These are phyloP conservation scores for Coenonympha glycerion DNA, from an alignment of 2,888 invertebrate genomes.

Conservation along the genomic window DNA sequence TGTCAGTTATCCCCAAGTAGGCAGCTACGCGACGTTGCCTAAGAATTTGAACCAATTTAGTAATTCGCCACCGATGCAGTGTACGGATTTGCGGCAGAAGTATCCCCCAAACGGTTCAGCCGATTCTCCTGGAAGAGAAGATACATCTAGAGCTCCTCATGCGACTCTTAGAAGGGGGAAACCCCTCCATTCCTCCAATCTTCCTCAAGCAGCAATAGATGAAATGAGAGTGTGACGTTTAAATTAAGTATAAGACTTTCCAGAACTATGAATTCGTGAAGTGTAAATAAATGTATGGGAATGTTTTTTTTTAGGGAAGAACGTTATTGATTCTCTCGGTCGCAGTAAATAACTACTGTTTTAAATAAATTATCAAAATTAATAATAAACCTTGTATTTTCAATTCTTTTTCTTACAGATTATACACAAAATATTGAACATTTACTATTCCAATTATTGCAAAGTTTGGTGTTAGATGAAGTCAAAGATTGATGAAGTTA, in stretches of 20 bases:
- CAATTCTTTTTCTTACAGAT: not conserved
- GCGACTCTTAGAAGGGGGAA: constrained; percentile 63
- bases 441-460: too few relatives aligned
- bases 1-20: constrained; percentile 63
- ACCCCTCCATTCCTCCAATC: constrained; percentile 74
- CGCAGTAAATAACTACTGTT: constrained; percentile 23
- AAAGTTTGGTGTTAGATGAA: too few relatives aligned
- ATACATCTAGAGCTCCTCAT: constrained; percentile 50
- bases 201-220: constrained; percentile 89
- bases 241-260: constrained; percentile 42
- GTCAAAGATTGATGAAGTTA: too few relatives aligned
- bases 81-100: constrained; percentile 74
- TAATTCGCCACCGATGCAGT: constrained; percentile 68
- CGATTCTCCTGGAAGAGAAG: constrained; percentile 50
- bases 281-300: constrained; percentile 55
- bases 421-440: not conserved
- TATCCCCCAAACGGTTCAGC: constrained; percentile 78
- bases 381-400: constrained; percentile 1
- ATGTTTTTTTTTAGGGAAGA: constrained; percentile 47
- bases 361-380: constrained; percentile 30
- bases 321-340: constrained; percentile 51
- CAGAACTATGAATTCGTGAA: constrained; percentile 35
- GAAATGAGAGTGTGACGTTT: constrained; percentile 92
- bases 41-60: constrained; percentile 77
- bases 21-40: constrained; percentile 75